Base-by-base conservation (phyloP, 2,113 vertebrate species). In the Mesoclemmys tuberculata region DNA sequence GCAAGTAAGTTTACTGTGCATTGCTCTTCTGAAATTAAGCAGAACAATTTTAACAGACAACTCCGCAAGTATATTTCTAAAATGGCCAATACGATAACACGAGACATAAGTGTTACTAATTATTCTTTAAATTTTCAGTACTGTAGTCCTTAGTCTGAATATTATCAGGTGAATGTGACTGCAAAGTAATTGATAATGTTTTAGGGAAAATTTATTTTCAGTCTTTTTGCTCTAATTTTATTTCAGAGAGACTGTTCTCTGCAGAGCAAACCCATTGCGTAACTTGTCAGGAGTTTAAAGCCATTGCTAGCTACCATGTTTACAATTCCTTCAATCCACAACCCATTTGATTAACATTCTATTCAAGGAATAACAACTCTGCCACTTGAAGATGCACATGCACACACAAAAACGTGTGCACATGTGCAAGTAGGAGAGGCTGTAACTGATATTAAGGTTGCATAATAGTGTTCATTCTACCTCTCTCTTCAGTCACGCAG, bases 271-370 rank as follows among this genome's bases (percentile, higher is more conserved):
- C 2, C 61, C 2, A 14, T 24, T 90, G 9, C 71, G 80, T 88
- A 64, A 94, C 81, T 82, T 11, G 87, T 24, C 10, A 87, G 89
- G 44, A 84, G 92, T 82, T 52, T 0, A 77, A 13, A 81, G 3
- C 31, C 75, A 78, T 91, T 88, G 56, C 0, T 11, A 87, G 56
- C 80, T 91, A 78, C 49, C 93, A 8, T 64, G 22, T 12, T 92
- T 82, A 26, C 4, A 92, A 5, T 18, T 86, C 22, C 64, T 90
- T 87, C 75, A 82, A 54, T 2, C 88, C 29, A 71, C 14, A 82
- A 21, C 29, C 38, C 82, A 77, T 78, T 29, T 78, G 92, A 84
- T 82, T 95, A 92, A 38, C 41, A 85, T 41, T 54, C 55, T 85
- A 49, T 89, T 94, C 91, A 8, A 68, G 16, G 61, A 8, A 19